Evolutionary conservation across 2,888 invertebrate species (phyloP), one percentile per base, ranked within the genome.

Genomic region (Agrochola lychnidis): DNA sequence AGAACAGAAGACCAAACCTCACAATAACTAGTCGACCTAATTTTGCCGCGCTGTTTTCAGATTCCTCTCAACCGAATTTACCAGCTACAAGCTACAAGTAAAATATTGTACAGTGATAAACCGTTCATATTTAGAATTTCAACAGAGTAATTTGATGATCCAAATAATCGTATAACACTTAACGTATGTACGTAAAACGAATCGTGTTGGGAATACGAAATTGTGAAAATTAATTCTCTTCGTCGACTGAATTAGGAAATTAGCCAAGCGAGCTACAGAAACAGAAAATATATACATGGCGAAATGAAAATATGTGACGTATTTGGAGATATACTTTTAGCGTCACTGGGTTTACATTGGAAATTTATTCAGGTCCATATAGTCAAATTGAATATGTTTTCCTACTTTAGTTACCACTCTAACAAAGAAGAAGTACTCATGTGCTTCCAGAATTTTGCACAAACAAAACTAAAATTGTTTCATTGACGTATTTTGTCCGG

Each of bases 151-250:
- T 87, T 82, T 78, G 79, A 82, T 86, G 77, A 87, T 84, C 69
- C 79, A 79, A 79, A 82, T 87, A 86, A 86, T 86, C 79, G 74
- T 57, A 70, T 80, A 85, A 82, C 82, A 86, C 80, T 86, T 87
- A 87, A 61, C 87, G 80, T 78, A 74, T 78, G 76, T 80, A 83
- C 72, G 79, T 69, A 77, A 79, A 73, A 66, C 40, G 72, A 80
- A 78, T 76, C 84, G 77, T 82, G 86, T 63, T 70, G 40, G 45
- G 84, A 87, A 87, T 87, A 73, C 25, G 72, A 78, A 86, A 86
- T 86, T 79, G 76, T 71, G 82, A 79, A 87, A 85, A 87, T 87
- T 87, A 82, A 87, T 84, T 87, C 86, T 81, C 80, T 82, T 82
- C 77, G 73, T 40, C 42, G 76, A 73, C 53, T 84, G 87, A 87